Evolutionary conservation across 2,113 vertebrate genomes (phyloP).

Genomic region (Ornithorhynchus anatinus): DNA sequence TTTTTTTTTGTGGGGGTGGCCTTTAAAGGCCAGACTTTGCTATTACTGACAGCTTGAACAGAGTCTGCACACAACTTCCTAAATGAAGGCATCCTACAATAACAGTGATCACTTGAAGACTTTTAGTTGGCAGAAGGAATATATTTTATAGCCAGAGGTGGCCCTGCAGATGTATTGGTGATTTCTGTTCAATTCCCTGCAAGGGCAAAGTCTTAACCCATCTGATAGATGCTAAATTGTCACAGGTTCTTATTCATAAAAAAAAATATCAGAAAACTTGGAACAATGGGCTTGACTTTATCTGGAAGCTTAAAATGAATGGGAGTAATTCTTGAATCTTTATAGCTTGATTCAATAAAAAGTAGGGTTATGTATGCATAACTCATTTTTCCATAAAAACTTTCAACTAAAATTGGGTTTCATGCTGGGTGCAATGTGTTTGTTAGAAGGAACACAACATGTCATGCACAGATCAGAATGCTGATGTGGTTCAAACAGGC

Average conservation of each 20-base stretch:
- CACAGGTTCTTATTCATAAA: not conserved
- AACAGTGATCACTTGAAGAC: constrained; percentile 6
- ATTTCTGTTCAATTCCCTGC: not conserved
- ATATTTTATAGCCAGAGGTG: constrained; percentile 14
- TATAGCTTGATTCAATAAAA: not conserved
- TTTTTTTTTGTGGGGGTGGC: too few relatives aligned
- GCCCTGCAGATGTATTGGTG: not conserved
- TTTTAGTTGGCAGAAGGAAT: constrained; percentile 32
- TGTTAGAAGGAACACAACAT: not conserved
- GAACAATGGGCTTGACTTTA: not conserved
- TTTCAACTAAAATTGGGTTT: not conserved
- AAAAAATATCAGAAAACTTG: not conserved
- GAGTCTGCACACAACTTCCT: not conserved
- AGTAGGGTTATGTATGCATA: not conserved
- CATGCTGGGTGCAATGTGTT: not conserved
- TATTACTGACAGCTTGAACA: not conserved
- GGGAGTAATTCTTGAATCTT: not conserved
- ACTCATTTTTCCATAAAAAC: not conserved
- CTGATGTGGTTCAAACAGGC: not conserved
- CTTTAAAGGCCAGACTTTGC: not conserved
- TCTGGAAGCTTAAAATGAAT: not conserved
- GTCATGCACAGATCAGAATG: not conserved
- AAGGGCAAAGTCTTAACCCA: not conserved
- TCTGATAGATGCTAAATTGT: constrained; percentile 6
- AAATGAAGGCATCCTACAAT: constrained; percentile 3